phyloP scores from a whole-genome alignment of 2,888 invertebrate species.

The Petrolisthes cinctipes region DNA sequence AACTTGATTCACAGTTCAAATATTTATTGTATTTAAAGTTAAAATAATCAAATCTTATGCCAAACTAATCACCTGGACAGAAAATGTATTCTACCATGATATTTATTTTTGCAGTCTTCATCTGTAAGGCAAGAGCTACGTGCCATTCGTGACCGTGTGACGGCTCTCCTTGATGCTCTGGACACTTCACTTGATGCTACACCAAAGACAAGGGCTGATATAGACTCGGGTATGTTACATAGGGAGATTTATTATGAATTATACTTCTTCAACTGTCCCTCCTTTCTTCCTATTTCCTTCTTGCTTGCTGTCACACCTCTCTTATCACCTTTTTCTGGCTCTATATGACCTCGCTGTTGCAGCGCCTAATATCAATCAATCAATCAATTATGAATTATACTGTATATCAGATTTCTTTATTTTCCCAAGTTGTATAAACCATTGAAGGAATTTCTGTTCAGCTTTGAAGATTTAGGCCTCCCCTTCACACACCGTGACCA shows the following conservation, averaged over 20 bases:
- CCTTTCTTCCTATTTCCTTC: too few species aligned
- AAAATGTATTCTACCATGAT: not conserved
- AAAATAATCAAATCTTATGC: too few species aligned
- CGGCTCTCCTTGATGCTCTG: conserved; percentile 50
- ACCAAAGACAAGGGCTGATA: not conserved
- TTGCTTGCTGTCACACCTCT: too few species aligned
- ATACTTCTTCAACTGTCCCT: not conserved
- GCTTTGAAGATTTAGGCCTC: too few species aligned
- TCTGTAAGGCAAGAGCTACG: conserved; percentile 45
- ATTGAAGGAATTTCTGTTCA: not conserved
- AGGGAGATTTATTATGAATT: not conserved
- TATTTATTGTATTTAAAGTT: too few species aligned
- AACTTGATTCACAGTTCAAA: too few species aligned
- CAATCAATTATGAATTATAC: not conserved
- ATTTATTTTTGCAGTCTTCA: conserved; percentile 10
- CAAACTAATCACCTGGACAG: too few species aligned
- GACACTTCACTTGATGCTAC: conserved; percentile 10
- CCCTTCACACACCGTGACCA: too few species aligned
- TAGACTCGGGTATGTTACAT: conserved; percentile 26
- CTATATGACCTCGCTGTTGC: too few species aligned
- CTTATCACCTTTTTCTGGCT: too few species aligned
- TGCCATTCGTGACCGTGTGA: conserved; percentile 47
- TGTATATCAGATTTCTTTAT: not conserved
- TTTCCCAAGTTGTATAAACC: not conserved
- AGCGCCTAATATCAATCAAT: too few species aligned